phyloP scores from a whole-genome alignment of 2,888 invertebrate genomes.

The Caenorhabditis parvicauda region DNA sequence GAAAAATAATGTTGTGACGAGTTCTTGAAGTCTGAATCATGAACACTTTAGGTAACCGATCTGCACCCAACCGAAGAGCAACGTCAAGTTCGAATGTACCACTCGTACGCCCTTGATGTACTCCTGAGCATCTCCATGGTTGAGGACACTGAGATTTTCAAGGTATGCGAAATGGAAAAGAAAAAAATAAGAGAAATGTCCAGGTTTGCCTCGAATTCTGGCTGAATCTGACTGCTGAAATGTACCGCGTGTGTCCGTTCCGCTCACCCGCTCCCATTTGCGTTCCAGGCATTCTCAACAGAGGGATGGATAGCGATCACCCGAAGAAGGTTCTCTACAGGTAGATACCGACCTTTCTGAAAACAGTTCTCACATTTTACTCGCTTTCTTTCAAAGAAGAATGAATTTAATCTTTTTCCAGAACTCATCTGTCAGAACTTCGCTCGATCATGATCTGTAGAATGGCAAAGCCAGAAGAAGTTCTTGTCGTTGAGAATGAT shows the following conservation, averaged over 20 bases:
- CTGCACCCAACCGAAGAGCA: constrained; percentile 15
- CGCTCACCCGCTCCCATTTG: constrained; percentile 38
- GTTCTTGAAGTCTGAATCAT: not conserved
- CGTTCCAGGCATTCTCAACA: not conserved
- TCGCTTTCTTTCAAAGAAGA: not conserved
- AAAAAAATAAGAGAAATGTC: constrained; percentile 3
- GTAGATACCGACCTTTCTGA: not conserved
- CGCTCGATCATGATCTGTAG: constrained; percentile 96
- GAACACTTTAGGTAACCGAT: constrained; percentile 11
- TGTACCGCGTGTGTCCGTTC: constrained; percentile 84
- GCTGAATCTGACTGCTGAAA: constrained; percentile 86
- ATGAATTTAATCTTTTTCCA: no score
- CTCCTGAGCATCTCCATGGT: constrained; percentile 78
- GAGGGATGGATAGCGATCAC: constrained; percentile 17
- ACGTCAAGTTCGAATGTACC: constrained; percentile 25
- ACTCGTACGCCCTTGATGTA: constrained; percentile 62
- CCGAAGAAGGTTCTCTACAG: constrained; percentile 19
- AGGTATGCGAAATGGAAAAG: constrained; percentile 64
- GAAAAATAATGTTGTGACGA: no score
- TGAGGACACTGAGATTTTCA: constrained; percentile 98
- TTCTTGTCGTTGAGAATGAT: constrained; percentile 97
- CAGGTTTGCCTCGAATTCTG: constrained; percentile 95
- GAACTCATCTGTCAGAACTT: constrained; percentile 69
- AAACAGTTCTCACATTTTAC: no score
- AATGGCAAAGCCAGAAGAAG: constrained; percentile 99